Percentiles rank a stretch among this genome's conserved stretches.
Conservation (phyloP, 2,797 vertebrate genomes). For the Huso huso region DNA sequence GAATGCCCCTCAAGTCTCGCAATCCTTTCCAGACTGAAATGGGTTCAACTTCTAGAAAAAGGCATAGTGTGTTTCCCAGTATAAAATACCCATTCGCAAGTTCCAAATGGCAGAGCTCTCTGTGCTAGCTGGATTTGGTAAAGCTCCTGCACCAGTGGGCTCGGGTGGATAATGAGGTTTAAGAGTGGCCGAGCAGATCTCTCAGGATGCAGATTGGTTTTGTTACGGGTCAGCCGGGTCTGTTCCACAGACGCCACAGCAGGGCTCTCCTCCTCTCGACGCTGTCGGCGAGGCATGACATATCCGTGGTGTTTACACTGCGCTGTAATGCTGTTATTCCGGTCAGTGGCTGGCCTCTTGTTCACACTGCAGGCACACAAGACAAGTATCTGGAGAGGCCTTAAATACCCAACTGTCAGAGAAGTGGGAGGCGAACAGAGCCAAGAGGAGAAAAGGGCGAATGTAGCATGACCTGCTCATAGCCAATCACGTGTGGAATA, state of each 20-base stretch:
- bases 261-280: constrained; percentile 28
- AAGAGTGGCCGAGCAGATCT: constrained; percentile 3
- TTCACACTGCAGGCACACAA: neutral
- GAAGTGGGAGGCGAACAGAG: no score
- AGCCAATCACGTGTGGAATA: no score
- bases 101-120: neutral
- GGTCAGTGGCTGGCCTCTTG: constrained; percentile 29
- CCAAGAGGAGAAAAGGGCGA: no score
- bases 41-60: neutral
- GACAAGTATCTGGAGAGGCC: no score
- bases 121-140: constrained; percentile 4
- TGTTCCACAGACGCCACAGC: neutral
- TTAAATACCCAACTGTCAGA: no score
- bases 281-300: constrained; percentile 50
- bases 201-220: neutral
- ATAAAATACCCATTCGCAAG: constrained; percentile 2
- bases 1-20: no score
- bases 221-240: neutral
- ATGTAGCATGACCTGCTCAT: no score
- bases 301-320: constrained; percentile 43
- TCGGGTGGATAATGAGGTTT: constrained; percentile 6
- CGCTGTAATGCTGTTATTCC: constrained; percentile 51
- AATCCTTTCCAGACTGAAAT: no score
- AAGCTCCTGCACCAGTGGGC: constrained; percentile 6
- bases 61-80: neutral